phyloP scores from a whole-genome alignment of 2,113 vertebrate genomes.

The Anguilla japonica region DNA sequence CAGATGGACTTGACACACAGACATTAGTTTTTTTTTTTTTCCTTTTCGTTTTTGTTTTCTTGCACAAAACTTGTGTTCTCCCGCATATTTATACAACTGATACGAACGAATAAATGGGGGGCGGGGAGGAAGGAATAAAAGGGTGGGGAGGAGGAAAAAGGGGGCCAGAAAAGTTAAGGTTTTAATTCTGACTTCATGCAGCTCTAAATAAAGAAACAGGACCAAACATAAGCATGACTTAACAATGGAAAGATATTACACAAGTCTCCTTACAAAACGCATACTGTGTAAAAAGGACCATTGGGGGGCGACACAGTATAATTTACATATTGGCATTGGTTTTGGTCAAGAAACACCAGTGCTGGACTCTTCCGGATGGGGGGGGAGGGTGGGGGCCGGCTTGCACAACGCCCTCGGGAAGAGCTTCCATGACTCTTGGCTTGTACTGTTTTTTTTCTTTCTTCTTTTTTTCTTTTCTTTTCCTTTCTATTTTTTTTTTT shows the following conservation, averaged over 20 bases:
- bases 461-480: slow-evolving; percentile 45
- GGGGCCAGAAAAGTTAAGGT: slow-evolving; percentile 74
- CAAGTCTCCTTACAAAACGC: slow-evolving; percentile 93
- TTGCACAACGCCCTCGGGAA: slow-evolving; percentile 64
- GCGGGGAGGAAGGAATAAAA: slow-evolving; percentile 48
- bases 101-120: slow-evolving; percentile 70
- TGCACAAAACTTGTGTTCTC: slow-evolving; percentile 64
- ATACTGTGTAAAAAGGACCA: slow-evolving; percentile 91
- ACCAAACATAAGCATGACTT: slow-evolving; percentile 78
- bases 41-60: slow-evolving; percentile 32
- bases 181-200: slow-evolving; percentile 87
- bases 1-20: slow-evolving; percentile 73
- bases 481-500: slow-evolving; percentile 48
- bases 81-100: slow-evolving; percentile 28
- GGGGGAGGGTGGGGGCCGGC: slow-evolving; percentile 61
- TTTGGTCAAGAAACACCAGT: slow-evolving; percentile 95
- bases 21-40: slow-evolving; percentile 21
- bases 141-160: slow-evolving; percentile 47
- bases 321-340: slow-evolving; percentile 96
- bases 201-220: slow-evolving; percentile 79
- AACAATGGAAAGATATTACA: slow-evolving; percentile 92
- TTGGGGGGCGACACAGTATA: slow-evolving; percentile 89
- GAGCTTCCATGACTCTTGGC: slow-evolving; percentile 68
- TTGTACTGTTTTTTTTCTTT: slow-evolving; percentile 35
- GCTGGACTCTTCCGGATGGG: slow-evolving; percentile 68